phyloP scores from a whole-genome alignment of 2,888 invertebrate genomes.

The Pollenia amentaria region DNA sequence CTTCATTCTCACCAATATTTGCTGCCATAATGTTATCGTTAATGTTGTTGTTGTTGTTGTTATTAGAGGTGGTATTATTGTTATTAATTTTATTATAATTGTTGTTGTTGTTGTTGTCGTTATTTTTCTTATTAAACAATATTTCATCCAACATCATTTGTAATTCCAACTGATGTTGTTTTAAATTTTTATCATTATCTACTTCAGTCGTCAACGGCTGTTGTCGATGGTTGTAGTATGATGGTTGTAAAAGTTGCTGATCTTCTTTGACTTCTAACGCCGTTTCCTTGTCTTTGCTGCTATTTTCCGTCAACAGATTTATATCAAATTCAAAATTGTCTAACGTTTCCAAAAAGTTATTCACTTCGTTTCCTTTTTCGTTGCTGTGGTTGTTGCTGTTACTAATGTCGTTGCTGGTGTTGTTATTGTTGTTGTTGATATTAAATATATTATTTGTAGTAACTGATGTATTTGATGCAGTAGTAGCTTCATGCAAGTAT shows the following conservation, averaged over 20 bases:
- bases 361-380: constrained; percentile 74
- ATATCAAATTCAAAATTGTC: constrained; percentile 82
- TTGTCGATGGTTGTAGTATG: constrained; percentile 14
- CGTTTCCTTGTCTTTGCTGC: constrained; percentile 52
- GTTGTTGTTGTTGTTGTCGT: constrained; percentile 61
- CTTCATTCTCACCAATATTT: constrained; percentile 43
- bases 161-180: constrained; percentile 76
- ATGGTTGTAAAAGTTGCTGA: constrained; percentile 28
- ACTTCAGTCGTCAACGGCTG: constrained; percentile 48
- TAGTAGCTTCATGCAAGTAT: constrained; percentile 81
- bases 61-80: constrained; percentile 45
- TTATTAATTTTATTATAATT: constrained; percentile 59
- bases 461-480: constrained; percentile 76
- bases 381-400: constrained; percentile 76
- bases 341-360: constrained; percentile 76
- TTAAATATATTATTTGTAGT: constrained; percentile 76
- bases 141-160: constrained; percentile 74
- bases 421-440: constrained; percentile 77
- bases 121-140: constrained; percentile 66
- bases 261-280: constrained; percentile 64
- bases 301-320: constrained; percentile 79
- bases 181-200: constrained; percentile 46
- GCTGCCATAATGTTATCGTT: constrained; percentile 41
- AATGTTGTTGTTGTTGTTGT: constrained; percentile 68
- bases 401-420: constrained; percentile 76